Evolutionary conservation across 2,113 vertebrate genomes (phyloP).

Genomic region (Sebastes schlegelii): DNA sequence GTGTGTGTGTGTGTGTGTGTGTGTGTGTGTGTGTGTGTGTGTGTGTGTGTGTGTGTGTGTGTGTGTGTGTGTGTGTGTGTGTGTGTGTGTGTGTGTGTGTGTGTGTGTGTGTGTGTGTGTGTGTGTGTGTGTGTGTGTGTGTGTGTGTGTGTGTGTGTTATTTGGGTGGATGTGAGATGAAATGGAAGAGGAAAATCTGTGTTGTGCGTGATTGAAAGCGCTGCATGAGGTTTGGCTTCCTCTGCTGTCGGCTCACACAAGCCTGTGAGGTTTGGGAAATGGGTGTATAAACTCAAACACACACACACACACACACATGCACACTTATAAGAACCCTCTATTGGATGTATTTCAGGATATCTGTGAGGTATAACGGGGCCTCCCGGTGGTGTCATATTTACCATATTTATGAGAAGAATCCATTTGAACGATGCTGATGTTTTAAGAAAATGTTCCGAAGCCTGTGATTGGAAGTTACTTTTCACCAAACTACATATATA

Average conservation of each 20-base stretch:
- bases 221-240: conserved; percentile 45
- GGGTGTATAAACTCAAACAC: conserved; percentile 34
- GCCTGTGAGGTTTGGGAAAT: conserved; percentile 48
- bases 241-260: conserved; percentile 37
- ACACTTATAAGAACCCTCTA: conserved; percentile 3
- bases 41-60: conserved; percentile 2
- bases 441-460: too few species aligned
- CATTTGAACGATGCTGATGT: conserved; percentile 4
- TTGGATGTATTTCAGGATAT: conserved; percentile 10
- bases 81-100: conserved; percentile 13
- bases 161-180: conserved; percentile 30
- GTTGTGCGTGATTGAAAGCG: conserved; percentile 53
- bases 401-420: conserved; percentile 15
- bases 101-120: conserved; percentile 5
- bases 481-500: not conserved
- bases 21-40: conserved; percentile 24
- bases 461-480: not conserved
- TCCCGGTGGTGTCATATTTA: conserved; percentile 2
- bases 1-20: too few species aligned
- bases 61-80: conserved; percentile 20
- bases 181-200: conserved; percentile 53
- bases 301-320: not conserved
- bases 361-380: not conserved
- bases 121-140: conserved; percentile 22
- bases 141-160: not conserved